Base-by-base conservation (phyloP, 2,888 invertebrate genomes). In the Ophonus ardosiacus region DNA sequence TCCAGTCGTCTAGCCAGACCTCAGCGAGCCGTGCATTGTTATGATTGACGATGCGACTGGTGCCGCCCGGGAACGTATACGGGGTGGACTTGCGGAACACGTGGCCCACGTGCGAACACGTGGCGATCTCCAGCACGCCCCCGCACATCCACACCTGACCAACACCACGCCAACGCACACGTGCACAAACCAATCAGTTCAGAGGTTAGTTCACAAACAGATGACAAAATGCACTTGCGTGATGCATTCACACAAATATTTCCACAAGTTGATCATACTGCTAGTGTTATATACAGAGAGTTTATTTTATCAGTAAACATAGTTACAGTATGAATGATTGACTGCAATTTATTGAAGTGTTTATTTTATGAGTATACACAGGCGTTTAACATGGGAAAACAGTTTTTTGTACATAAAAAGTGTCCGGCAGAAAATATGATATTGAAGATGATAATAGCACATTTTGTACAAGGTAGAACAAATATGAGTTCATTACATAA, bases 1-100 rank as follows among this genome's bases (percentile, higher is more conserved):
- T 98, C 97, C 99, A 99, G 91, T 98, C 98, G 93, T 99, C 99
- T 93, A 99, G 96, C 99, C 99, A 99, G 89, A 99, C 99, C 92
- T 98, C 98, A 88, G 98, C 99, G 90, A 99, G 96, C 89, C 99
- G 95, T 91, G 98, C 98, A 93, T 98, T 98, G 95, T 99, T 99
- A 94, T 98, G 98, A 94, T 99, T 98, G 92, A 99, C 99, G 91
- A 99, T 98, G 90, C 96, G 96, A 92, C 97, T 97, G 89, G 98
- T 98, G 90, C 98, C 99, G 89, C 98, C 99, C 85, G 99, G 99
- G 94, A 99, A 98, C 89, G 98, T 97, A 93, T 99, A 99, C 84
- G 99, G 99, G 88, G 99, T 98, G 89, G 97, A 97, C 94, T 98
- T 98, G 92, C 98, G 96, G 94, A 98, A 98, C 90, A 98, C 98